Base-by-base conservation (phyloP, 2,113 vertebrate genomes). In the Phalacrocorax pelagicus region DNA sequence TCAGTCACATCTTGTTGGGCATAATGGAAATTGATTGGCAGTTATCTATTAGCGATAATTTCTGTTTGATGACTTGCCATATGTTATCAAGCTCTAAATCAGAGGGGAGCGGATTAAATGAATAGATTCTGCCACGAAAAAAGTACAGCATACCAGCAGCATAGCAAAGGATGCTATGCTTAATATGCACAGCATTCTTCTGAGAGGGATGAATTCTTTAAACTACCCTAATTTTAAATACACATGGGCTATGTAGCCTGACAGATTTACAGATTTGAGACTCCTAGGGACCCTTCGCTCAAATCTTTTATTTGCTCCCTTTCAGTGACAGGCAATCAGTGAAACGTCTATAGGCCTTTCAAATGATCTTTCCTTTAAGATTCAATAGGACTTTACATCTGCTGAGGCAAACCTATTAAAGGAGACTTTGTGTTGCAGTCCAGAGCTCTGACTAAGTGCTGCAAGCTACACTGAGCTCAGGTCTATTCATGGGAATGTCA, bases 21-120 rank as follows among this genome's bases (percentile, higher is more conserved):
- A 92, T 87, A 96, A 97, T 95, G 92, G 95, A 96, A 92, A 97
- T 92, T 94, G 96, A 97, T 95, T 96, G 96, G 74, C 97, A 97
- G 96, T 97, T 97, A 97, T 97, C 93, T 97, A 91, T 97, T 97
- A 96, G 86, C 0, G 38, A 97, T 97, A 97, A 97, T 97, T 97
- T 96, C 91, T 96, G 81, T 96, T 95, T 97, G 94, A 96, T 97
- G 88, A 95, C 82, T 96, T 96, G 88, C 93, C 96, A 97, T 95
- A 87, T 96, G 95, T 82, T 95, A 95, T 97, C 93, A 94, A 91
- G 81, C 57, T 89, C 22, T 70, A 94, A 95, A 96, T 92, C 94
- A 95, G 91, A 93, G 61, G 82, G 93, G 79, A 86, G 36, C 1
- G 1, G 79, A 92, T 91, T 96, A 94, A 96, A 95, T 88, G 85